phyloP scores from a whole-genome alignment of 1,140 invertebrate genomes.

The Drosophila pectinifera region DNA sequence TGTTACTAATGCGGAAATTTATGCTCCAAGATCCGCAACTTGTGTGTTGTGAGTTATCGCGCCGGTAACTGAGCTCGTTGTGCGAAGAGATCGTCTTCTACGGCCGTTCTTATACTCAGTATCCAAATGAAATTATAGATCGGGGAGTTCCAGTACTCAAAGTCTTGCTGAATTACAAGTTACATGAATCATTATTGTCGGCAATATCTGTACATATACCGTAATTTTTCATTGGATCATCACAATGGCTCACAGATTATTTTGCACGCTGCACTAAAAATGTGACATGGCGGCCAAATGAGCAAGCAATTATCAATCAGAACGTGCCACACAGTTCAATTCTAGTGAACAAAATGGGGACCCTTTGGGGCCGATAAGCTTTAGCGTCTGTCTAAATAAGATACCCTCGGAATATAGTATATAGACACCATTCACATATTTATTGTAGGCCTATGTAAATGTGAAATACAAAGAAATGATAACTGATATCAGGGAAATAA shows the following conservation, averaged over 20 bases:
- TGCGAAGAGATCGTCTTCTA: constrained; percentile 24
- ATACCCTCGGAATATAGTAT: constrained; percentile 9
- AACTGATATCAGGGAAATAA: neutral
- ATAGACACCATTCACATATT: neutral
- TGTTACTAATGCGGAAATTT: constrained; percentile 73
- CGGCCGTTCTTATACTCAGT: constrained; percentile 35
- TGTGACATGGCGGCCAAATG: constrained; percentile 18
- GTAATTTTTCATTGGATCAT: constrained; percentile 35
- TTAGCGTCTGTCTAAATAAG: neutral
- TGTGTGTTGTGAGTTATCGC: constrained; percentile 58
- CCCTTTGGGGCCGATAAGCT: constrained; percentile 19
- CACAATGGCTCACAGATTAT: constrained; percentile 53
- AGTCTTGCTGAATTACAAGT: neutral
- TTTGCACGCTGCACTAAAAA: constrained; percentile 67
- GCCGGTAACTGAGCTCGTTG: constrained; percentile 51
- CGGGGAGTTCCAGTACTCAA: constrained; percentile 7
- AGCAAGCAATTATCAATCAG: constrained; percentile 31
- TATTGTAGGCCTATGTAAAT: neutral
- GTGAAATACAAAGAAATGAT: neutral
- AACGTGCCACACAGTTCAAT: constrained; percentile 11
- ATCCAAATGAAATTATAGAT: constrained; percentile 4
- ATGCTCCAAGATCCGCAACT: constrained; percentile 49
- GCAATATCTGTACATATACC: neutral
- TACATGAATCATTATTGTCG: constrained; percentile 32
- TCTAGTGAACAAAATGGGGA: constrained; percentile 9